Evolutionary conservation across 2,797 vertebrate genomes (phyloP).

Genomic region (Bovichtus diacanthus): DNA sequence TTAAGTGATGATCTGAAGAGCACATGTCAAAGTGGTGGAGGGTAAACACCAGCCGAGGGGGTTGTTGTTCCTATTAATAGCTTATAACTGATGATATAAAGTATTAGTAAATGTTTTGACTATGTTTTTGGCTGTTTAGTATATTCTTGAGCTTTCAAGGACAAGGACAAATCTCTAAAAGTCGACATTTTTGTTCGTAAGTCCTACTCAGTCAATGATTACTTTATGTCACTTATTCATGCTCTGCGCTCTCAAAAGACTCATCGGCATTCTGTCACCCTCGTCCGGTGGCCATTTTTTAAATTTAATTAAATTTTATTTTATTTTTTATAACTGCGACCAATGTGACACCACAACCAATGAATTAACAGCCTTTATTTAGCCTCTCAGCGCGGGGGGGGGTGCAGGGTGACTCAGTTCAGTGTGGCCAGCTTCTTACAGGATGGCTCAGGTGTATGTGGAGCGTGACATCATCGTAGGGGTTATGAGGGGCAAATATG

Average conservation of each 20-base stretch:
- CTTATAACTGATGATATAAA: neutral
- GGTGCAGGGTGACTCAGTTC: constrained; percentile 47
- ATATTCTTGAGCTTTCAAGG: too few species aligned
- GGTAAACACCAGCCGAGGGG: neutral
- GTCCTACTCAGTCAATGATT: neutral
- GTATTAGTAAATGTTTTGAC: neutral
- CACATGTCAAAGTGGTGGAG: neutral
- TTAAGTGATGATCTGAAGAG: too few species aligned
- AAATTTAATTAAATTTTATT: too few species aligned
- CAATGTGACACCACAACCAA: neutral
- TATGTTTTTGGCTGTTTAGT: too few species aligned
- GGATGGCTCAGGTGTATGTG: constrained; percentile 47
- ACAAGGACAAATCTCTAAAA: neutral
- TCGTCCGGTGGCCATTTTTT: constrained; percentile 29
- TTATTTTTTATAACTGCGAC: constrained; percentile 46
- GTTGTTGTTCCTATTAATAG: neutral
- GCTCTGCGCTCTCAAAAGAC: neutral
- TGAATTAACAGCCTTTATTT: constrained; percentile 38
- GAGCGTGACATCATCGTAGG: constrained; percentile 28
- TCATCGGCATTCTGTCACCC: constrained; percentile 11
- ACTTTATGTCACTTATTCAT: neutral
- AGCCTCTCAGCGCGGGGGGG: constrained; percentile 18
- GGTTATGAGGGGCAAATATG: neutral
- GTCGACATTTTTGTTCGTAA: too few species aligned
- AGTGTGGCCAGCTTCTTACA: constrained; percentile 25